Percentiles rank a stretch among this genome's conserved stretches.
Conservation (phyloP, 1,140 invertebrate genomes). For the Mycetomoellerius zeteki region DNA sequence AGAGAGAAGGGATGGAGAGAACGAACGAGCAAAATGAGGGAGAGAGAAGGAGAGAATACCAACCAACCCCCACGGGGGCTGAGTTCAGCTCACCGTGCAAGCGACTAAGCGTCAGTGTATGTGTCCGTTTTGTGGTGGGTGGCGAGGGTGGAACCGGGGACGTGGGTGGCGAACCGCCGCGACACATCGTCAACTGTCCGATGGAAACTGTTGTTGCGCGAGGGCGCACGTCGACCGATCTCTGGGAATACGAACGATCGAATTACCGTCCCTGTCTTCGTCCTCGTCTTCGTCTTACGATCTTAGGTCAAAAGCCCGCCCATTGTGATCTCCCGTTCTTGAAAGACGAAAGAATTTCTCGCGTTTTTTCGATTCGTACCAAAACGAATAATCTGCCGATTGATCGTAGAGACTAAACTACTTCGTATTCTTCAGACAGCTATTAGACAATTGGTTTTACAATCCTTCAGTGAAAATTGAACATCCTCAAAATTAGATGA, state of each 20-base stretch:
- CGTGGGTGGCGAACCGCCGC: slow-evolving; percentile 72
- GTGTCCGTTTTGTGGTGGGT: slow-evolving; percentile 40
- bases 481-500: background rate
- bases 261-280: slow-evolving; percentile 55
- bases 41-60: slow-evolving; percentile 64
- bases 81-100: slow-evolving; percentile 78
- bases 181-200: slow-evolving; percentile 81
- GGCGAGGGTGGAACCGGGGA: slow-evolving; percentile 42
- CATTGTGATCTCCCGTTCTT: slow-evolving; percentile 4
- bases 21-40: slow-evolving; percentile 61
- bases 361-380: background rate
- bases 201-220: slow-evolving; percentile 64
- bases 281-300: slow-evolving; percentile 43
- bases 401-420: background rate
- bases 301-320: slow-evolving; percentile 37
- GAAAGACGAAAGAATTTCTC: background rate
- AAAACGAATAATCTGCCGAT: background rate
- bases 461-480: background rate
- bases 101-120: slow-evolving; percentile 64
- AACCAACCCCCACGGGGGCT: slow-evolving; percentile 76
- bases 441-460: background rate
- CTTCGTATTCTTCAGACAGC: background rate
- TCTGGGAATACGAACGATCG: slow-evolving; percentile 69
- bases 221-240: slow-evolving; percentile 48
- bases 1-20: slow-evolving; percentile 60